These are phyloP conservation scores for Biston betularia DNA, from an alignment of 2,888 invertebrate species.

Conservation along the genomic window DNA sequence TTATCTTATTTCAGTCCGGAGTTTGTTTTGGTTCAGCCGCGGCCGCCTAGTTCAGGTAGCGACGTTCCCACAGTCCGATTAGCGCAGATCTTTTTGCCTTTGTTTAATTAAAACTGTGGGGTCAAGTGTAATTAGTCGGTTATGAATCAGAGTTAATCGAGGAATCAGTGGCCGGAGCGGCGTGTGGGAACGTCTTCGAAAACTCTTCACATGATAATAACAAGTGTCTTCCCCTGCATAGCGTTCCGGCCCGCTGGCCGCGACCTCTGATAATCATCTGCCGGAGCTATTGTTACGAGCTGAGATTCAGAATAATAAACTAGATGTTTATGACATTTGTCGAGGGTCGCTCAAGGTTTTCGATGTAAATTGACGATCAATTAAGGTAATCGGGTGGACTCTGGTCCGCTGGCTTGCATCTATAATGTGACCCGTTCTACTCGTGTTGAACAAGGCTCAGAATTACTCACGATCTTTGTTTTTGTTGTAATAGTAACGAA, in stretches of 20 bases:
- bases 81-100: constrained; percentile 56
- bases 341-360: constrained; percentile 20
- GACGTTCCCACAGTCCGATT: constrained; percentile 45
- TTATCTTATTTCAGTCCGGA: constrained; percentile 25
- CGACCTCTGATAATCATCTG: constrained; percentile 83
- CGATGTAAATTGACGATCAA: constrained; percentile 45
- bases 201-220: constrained; percentile 84
- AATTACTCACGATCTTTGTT: too few relatives aligned
- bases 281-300: constrained; percentile 81
- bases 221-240: constrained; percentile 78
- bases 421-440: not conserved
- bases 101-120: constrained; percentile 72
- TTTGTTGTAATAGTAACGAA: too few relatives aligned
- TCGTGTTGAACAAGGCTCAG: not conserved
- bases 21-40: constrained; percentile 23
- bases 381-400: constrained; percentile 53
- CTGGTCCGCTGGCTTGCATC: not conserved
- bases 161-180: constrained; percentile 73
- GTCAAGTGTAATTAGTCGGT: constrained; percentile 80
- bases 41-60: constrained; percentile 27
- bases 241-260: constrained; percentile 76
- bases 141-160: constrained; percentile 82
- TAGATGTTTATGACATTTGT: constrained; percentile 64
- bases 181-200: constrained; percentile 83
- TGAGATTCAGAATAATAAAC: constrained; percentile 72